Evolutionary conservation across 2,797 vertebrate genomes (phyloP).

Genomic region (Sebastes umbrosus): DNA sequence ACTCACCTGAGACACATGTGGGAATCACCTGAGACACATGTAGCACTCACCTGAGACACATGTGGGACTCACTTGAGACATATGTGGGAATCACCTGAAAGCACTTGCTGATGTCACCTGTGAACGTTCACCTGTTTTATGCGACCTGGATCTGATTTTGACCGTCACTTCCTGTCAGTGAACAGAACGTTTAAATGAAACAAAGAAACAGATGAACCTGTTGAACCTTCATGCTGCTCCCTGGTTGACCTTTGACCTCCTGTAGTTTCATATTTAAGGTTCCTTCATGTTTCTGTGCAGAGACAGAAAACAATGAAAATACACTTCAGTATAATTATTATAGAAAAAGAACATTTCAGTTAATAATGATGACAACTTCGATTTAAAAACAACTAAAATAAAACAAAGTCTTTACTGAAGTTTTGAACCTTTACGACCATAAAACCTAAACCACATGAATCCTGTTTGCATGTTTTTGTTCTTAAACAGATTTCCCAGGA

Average conservation of each 20-base stretch:
- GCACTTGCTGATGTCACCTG: background rate
- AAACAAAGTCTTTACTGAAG: too few relatives aligned
- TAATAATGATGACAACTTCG: fast-evolving
- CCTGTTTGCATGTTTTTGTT: background rate
- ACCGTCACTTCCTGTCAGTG: too few relatives aligned
- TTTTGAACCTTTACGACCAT: background rate
- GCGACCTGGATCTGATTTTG: background rate
- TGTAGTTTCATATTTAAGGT: background rate
- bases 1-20: background rate
- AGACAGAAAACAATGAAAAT: background rate
- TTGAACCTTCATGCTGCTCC: background rate
- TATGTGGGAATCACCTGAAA: too few relatives aligned
- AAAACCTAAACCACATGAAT: background rate
- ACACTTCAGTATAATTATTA: background rate
- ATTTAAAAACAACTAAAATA: background rate
- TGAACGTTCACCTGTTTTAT: background rate
- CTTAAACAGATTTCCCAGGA: background rate
- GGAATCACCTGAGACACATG: background rate
- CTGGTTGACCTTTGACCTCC: constrained; percentile 2
- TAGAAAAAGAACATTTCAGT: background rate
- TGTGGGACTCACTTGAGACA: background rate
- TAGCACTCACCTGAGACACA: background rate
- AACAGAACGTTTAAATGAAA: too few relatives aligned
- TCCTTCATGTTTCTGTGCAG: background rate
- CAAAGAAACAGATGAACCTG: background rate